Evolutionary conservation across 2,113 vertebrate genomes (phyloP), one percentile per base, ranked within the genome.

Genomic region (Aldabrachelys gigantea): DNA sequence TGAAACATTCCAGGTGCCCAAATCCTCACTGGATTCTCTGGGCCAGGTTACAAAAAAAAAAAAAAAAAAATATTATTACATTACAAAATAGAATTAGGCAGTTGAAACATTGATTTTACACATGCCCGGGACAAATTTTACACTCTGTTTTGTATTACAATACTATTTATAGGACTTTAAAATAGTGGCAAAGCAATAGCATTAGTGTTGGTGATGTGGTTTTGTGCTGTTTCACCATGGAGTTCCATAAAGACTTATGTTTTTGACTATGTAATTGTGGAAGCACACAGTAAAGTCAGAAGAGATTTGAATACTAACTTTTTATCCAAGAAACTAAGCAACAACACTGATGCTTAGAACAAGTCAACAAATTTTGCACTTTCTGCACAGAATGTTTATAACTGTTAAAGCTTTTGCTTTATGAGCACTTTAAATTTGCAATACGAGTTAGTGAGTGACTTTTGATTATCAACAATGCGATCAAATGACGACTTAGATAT

Each of bases 181-280:
- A 2, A 57, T 59, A 50, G 6, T 76, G 41, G 53, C 80, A 92
- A 59, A 17, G 41, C 4, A 69, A 13, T 13, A 89, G 62, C 3
- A 87, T 25, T 6, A 82, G 4, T 38, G 21, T 80, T 0, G 0
- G 5, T 3, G 10, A 80, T 82, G n/a, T 54, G 75, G 25, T 49
- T 52, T 27, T 44, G 22, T 13, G 31, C 5, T 59, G 49, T 52
- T 92, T 83, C 19, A 41, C 50, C 80, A 35, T 5, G 50, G 11
- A 19, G 69, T 54, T 85, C 10, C n/a, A 16, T 25, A 54, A 54
- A 6, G 6, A 19, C 53, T 54, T 54, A 22, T 54, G 53, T 54
- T 54, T 54, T 54, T 54, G 53, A 54, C 53, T 54, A 54, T 62
- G 29, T 13, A 14, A 31, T 31, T 11, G 59, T 6, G 22, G 59